Evolutionary conservation across 2,113 vertebrate genomes (phyloP).

Genomic region (Nothoprocta perdicaria): DNA sequence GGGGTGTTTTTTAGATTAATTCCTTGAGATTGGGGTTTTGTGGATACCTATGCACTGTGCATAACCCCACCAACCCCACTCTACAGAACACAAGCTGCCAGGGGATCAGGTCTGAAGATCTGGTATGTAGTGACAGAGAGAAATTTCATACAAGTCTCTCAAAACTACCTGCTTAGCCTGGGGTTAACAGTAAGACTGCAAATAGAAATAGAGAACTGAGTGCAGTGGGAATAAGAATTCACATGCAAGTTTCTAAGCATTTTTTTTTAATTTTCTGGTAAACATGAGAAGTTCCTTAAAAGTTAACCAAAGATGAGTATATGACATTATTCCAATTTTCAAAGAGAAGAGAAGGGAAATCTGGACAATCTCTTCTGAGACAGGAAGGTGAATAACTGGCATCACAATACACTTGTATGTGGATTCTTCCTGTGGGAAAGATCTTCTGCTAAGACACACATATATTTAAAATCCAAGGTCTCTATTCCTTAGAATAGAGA

Average conservation of each 20-base stretch:
- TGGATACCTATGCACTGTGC: rapidly evolving
- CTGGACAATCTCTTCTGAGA: not conserved
- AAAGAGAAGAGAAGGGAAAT: not conserved
- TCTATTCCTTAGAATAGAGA: not conserved
- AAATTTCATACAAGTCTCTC: not conserved
- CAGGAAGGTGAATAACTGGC: not conserved
- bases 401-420: not conserved
- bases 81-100: not conserved
- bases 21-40: not conserved
- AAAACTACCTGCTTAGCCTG: not conserved
- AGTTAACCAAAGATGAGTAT: not conserved
- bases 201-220: not conserved
- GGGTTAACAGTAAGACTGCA: not conserved
- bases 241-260: not conserved
- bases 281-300: not conserved
- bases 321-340: not conserved
- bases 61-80: not conserved
- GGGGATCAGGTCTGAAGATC: not conserved
- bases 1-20: not conserved
- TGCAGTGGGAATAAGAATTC: not conserved
- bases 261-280: not conserved
- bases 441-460: not conserved
- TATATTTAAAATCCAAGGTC: not conserved
- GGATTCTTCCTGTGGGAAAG: not conserved
- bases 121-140: not conserved